phyloP scores from a whole-genome alignment of 2,797 vertebrate species.

The Enteromius radiatus region DNA sequence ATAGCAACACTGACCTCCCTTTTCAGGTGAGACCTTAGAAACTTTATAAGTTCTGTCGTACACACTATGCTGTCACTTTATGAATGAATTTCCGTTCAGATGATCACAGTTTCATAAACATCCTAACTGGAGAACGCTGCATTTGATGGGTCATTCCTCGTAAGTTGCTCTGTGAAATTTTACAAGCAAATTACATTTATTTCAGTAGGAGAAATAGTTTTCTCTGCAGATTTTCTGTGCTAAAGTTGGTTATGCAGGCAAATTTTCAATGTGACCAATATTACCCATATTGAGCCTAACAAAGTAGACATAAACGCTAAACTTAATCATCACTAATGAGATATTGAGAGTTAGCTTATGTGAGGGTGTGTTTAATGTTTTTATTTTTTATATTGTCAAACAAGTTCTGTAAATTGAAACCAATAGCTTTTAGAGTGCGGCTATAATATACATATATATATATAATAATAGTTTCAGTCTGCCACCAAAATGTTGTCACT shows the following conservation, averaged over 20 bases:
- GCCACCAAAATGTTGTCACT: neutral
- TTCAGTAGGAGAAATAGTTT: neutral
- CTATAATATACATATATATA: no score
- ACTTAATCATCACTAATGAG: neutral
- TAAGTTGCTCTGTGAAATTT: neutral
- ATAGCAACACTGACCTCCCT: constrained; percentile 94
- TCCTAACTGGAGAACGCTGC: neutral
- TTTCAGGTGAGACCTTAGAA: constrained; percentile 94
- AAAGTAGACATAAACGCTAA: neutral
- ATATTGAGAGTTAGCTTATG: neutral
- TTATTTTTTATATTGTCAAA: neutral
- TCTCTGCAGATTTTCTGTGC: neutral
- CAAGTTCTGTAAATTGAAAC: neutral
- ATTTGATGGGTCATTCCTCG: constrained; percentile 5
- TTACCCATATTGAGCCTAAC: neutral
- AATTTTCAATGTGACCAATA: neutral
- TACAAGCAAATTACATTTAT: neutral
- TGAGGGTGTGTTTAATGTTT: neutral
- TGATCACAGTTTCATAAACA: constrained; percentile 1
- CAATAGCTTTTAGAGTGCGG: no score
- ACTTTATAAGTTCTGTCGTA: constrained; percentile 65
- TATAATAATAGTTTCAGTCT: no score
- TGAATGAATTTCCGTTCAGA: constrained; percentile 20
- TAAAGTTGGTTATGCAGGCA: neutral
- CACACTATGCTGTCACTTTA: constrained; percentile 37